phyloP scores from a whole-genome alignment of 2,888 invertebrate genomes.

The Apocheima hispidaria region DNA sequence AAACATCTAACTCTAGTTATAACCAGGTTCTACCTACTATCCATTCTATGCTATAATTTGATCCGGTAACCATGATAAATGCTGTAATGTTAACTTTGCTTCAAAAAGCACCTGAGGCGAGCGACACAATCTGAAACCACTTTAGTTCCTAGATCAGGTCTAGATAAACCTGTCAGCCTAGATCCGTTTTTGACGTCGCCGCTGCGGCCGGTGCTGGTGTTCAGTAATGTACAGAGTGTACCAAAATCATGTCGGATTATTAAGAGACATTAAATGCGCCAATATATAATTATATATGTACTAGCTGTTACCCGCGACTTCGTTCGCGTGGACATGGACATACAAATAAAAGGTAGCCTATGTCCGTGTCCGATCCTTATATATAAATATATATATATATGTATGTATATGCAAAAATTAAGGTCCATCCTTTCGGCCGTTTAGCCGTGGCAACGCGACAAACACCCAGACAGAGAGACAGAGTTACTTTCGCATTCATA shows the following conservation, averaged over 20 bases:
- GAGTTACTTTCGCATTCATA: too few species aligned
- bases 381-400: too few species aligned
- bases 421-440: too few species aligned
- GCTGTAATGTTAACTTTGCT: constrained; percentile 12
- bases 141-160: constrained; percentile 37
- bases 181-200: constrained; percentile 51
- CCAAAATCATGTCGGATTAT: background rate
- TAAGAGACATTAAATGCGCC: background rate
- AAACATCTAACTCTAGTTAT: too few species aligned
- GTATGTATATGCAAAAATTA: too few species aligned
- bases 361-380: too few species aligned
- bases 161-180: constrained; percentile 48
- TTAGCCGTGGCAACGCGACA: too few species aligned
- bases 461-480: too few species aligned
- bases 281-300: background rate
- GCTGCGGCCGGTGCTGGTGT: constrained; percentile 33
- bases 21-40: background rate
- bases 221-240: background rate
- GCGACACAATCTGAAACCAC: constrained; percentile 29
- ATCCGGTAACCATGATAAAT: constrained; percentile 19
- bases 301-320: too few species aligned
- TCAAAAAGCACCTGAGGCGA: constrained; percentile 30
- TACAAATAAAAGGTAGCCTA: too few species aligned
- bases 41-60: constrained; percentile 8
- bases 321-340: too few species aligned